A percentile compares a stretch with the other conserved stretches of the same genome.
Conservation (phyloP, 2,113 vertebrate genomes). For the Pteruthius melanotis region DNA sequence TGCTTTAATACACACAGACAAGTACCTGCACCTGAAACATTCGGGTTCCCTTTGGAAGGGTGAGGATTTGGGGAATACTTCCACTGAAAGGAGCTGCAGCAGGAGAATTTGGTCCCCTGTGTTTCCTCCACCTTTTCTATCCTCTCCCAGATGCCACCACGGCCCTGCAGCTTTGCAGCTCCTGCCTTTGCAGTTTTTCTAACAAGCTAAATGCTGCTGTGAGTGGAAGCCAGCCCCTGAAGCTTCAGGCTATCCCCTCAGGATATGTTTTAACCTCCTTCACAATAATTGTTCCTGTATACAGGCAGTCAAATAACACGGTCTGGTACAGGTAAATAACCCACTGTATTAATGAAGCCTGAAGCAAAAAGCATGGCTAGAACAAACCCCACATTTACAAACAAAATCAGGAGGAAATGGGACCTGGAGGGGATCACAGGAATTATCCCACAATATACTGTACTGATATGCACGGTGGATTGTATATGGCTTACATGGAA, state of each 20-base stretch:
- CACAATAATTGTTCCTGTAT: neutral
- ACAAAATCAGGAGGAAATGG: neutral
- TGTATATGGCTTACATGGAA: neutral
- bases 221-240: neutral
- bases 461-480: fast-evolving
- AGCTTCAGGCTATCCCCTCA: neutral
- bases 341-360: neutral
- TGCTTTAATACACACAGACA: neutral
- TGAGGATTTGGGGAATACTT: neutral
- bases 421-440: neutral
- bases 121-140: neutral
- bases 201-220: no score
- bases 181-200: neutral
- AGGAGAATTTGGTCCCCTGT: neutral
- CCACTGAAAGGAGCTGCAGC: neutral
- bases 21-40: neutral
- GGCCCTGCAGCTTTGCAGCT: neutral
- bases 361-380: neutral
- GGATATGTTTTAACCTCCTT: neutral
- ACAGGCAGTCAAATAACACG: neutral
- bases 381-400: neutral
- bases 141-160: neutral
- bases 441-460: neutral
- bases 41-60: neutral
- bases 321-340: neutral